Percentiles rank a stretch among this genome's conserved stretches.
phyloP scores from a whole-genome alignment of 2,888 invertebrate species.

The Hydriomena furcata region DNA sequence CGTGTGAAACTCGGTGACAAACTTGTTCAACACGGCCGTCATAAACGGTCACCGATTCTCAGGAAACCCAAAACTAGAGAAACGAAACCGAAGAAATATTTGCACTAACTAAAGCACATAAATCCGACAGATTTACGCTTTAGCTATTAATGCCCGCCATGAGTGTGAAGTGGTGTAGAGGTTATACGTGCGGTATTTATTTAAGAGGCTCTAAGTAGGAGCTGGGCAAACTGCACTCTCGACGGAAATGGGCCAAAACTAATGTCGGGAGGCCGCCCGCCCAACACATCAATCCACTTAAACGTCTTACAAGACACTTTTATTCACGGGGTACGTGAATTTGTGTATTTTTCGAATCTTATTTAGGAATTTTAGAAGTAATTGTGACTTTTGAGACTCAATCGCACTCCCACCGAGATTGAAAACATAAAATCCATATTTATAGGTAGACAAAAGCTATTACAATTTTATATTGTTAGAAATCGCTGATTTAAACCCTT shows the following conservation, averaged over 20 bases:
- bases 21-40: too few species aligned
- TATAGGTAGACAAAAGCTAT: too few species aligned
- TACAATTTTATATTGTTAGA: too few species aligned
- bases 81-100: constrained; percentile 32
- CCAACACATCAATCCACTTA: constrained; percentile 32
- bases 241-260: constrained; percentile 74
- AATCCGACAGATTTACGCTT: constrained; percentile 66
- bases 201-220: constrained; percentile 65
- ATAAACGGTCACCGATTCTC: too few species aligned
- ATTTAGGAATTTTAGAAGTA: too few species aligned
- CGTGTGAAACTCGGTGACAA: too few species aligned
- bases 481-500: too few species aligned
- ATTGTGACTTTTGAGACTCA: too few species aligned
- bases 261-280: constrained; percentile 52
- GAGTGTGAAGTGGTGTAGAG: constrained; percentile 78
- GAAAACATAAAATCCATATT: too few species aligned
- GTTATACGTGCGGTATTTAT: constrained; percentile 80
- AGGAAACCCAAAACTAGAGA: background rate
- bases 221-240: constrained; percentile 70
- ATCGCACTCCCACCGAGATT: too few species aligned
- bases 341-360: too few species aligned
- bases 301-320: constrained; percentile 10
- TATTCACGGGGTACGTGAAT: too few species aligned
- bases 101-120: constrained; percentile 50
- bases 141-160: constrained; percentile 63